These are phyloP conservation scores for Sepioteuthis lessoniana DNA, from an alignment of 2,888 invertebrate species.

Conservation along the genomic window DNA sequence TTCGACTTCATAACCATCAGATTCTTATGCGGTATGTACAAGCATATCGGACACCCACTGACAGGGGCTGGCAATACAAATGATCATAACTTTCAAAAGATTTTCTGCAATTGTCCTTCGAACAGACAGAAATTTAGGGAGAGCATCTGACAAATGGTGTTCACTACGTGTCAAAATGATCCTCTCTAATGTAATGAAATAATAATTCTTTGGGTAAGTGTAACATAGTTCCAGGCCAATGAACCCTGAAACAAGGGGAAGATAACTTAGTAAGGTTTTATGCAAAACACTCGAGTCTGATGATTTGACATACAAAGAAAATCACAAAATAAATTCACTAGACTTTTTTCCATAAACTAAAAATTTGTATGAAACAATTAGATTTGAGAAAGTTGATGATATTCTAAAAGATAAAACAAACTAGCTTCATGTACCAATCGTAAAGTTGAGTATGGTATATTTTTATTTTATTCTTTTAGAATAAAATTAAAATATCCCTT, in stretches of 20 bases:
- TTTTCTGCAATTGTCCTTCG: neutral
- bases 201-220: neutral
- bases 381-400: too few species aligned
- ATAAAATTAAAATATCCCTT: too few species aligned
- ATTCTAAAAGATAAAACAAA: too few species aligned
- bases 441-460: too few species aligned
- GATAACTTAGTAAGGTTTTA: neutral
- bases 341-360: too few species aligned
- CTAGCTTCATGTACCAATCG: too few species aligned
- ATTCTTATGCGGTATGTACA: neutral
- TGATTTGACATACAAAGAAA: neutral
- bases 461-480: too few species aligned
- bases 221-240: neutral
- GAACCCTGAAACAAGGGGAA: neutral
- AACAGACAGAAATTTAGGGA: neutral
- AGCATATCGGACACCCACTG: neutral
- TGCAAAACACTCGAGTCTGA: neutral
- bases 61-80: neutral
- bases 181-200: neutral
- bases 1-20: neutral
- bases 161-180: neutral
- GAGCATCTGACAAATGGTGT: neutral
- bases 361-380: too few species aligned
- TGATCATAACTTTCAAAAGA: constrained; percentile 21
- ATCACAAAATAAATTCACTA: too few species aligned